A percentile compares a stretch with the other conserved stretches of the same genome.
These are phyloP conservation scores for Melieria picta DNA, from an alignment of 2,888 invertebrate genomes.

Conservation along the genomic window DNA sequence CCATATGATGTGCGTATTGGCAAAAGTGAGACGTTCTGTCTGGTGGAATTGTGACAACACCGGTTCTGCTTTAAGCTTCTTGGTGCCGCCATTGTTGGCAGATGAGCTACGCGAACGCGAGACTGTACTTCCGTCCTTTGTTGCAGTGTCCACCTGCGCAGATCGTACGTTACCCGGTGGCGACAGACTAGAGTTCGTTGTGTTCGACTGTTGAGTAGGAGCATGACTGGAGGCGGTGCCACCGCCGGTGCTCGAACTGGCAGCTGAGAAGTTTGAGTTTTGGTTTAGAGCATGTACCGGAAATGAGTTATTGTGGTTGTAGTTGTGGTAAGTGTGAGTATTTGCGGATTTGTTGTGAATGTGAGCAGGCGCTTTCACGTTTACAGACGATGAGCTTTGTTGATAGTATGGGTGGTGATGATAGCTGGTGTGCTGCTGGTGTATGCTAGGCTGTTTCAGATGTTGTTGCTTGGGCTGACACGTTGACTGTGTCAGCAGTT, in stretches of 20 bases:
- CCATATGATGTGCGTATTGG: slow-evolving; percentile 59
- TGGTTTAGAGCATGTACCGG: slow-evolving; percentile 51
- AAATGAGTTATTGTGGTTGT: slow-evolving; percentile 29
- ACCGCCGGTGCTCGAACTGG: slow-evolving; percentile 61
- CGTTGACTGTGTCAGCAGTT: slow-evolving; percentile 57
- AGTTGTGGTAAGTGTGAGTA: slow-evolving; percentile 21
- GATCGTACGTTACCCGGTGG: slow-evolving; percentile 49
- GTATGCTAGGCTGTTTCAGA: slow-evolving; percentile 60
- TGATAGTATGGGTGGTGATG: slow-evolving; percentile 59
- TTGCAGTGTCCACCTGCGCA: slow-evolving; percentile 9
- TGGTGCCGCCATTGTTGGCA: slow-evolving; percentile 43
- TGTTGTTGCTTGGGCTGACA: slow-evolving; percentile 59
- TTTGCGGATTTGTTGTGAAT: slow-evolving; percentile 14
- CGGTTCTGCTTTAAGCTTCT: slow-evolving; percentile 61
- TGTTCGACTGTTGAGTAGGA: slow-evolving; percentile 60
- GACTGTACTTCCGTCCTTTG: slow-evolving; percentile 2
- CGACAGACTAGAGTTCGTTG: slow-evolving; percentile 58
- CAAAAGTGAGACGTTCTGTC: slow-evolving; percentile 60
- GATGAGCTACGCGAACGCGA: slow-evolving; percentile 26
- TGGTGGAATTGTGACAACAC: slow-evolving; percentile 59
- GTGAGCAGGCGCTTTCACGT: slow-evolving; percentile 39
- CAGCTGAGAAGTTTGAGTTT: slow-evolving; percentile 61
- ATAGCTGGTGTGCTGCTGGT: slow-evolving; percentile 54
- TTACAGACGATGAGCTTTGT: slow-evolving; percentile 41
- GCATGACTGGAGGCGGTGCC: slow-evolving; percentile 60